A percentile compares a stretch with the other conserved stretches of the same genome.
Conservation (phyloP, 2,797 vertebrate species). For the Sebastes ruberrimus region DNA sequence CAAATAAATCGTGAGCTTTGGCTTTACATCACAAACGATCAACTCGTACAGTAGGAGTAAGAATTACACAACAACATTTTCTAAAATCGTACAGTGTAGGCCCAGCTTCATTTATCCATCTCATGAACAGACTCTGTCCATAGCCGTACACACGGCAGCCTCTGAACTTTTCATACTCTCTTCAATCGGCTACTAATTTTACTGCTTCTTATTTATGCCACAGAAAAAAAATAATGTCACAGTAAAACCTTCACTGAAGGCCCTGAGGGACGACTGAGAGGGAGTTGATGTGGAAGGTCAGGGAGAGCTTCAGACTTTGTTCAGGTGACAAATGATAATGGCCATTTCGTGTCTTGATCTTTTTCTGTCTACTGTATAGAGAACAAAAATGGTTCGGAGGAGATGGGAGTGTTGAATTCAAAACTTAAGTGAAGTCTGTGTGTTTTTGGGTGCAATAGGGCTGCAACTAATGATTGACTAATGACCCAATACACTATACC, state of each 20-base stretch:
- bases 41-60: too few species aligned
- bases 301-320: slow-evolving; percentile 12
- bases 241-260: slow-evolving; percentile 25
- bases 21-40: too few species aligned
- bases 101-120: neutral
- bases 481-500: too few species aligned
- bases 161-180: neutral
- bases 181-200: neutral
- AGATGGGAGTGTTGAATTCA: neutral
- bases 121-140: neutral
- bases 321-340: slow-evolving; percentile 26
- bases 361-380: neutral
- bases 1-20: too few species aligned
- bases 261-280: slow-evolving; percentile 26
- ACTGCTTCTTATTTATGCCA: slow-evolving; percentile 43
- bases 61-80: too few species aligned
- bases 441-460: neutral
- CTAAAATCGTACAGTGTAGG: too few species aligned
- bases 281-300: slow-evolving; percentile 27
- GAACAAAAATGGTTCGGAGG: neutral
- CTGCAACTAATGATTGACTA: neutral
- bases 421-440: neutral
- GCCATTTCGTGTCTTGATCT: neutral
- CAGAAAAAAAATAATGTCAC: slow-evolving; percentile 1
- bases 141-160: neutral